Conservation (phyloP, 1,140 invertebrate genomes). For the Stegodyphus dumicola region DNA sequence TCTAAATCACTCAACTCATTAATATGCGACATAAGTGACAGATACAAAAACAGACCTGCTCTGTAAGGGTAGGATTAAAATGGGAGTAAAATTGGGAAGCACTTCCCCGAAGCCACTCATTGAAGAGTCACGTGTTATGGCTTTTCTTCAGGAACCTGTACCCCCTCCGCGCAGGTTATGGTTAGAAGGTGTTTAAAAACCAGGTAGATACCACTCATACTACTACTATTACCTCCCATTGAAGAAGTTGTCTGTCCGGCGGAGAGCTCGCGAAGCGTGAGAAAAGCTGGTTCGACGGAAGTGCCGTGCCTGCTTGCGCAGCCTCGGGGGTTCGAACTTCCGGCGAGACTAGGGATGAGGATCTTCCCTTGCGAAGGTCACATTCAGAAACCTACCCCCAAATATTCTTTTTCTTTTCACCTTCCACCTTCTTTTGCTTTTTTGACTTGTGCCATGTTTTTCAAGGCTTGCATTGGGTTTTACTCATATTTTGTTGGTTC, state of each 20-base stretch:
- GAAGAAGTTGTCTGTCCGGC: neutral
- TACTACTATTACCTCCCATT: neutral
- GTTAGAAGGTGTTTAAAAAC: too few species aligned
- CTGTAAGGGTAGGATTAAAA: neutral
- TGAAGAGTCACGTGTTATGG: neutral
- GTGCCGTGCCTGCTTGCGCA: constrained; percentile 13
- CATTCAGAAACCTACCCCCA: constrained; percentile 30
- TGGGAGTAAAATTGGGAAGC: neutral
- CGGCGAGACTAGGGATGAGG: neutral
- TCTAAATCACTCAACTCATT: neutral
- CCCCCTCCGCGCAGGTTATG: neutral
- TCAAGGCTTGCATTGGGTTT: neutral
- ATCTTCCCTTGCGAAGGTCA: constrained; percentile 24
- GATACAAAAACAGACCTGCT: neutral
- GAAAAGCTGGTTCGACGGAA: constrained; percentile 5
- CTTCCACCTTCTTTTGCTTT: too few species aligned
- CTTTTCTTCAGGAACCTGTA: neutral
- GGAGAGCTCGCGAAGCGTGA: constrained; percentile 31
- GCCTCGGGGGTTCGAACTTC: constrained; percentile 46
- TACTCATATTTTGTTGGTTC: constrained; percentile 2
- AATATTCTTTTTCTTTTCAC: too few species aligned
- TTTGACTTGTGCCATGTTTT: neutral
- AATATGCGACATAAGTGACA: neutral
- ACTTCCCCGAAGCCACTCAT: neutral
- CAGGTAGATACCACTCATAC: neutral